Evolutionary conservation across 2,113 vertebrate species (phyloP).

Genomic region (Sebastes fasciatus): DNA sequence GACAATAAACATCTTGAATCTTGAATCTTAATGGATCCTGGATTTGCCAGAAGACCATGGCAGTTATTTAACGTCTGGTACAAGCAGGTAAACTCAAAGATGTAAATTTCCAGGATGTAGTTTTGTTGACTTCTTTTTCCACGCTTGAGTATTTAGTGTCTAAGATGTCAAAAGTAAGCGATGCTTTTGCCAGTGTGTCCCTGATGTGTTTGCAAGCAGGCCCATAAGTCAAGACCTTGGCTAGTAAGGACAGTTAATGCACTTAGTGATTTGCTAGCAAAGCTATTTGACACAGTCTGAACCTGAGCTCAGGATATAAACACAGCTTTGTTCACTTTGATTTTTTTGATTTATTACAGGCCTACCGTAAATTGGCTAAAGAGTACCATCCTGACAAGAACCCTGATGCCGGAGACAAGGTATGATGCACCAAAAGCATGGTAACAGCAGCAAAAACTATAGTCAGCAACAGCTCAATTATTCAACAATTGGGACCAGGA

Average conservation of each 20-base stretch:
- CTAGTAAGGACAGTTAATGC: constrained; percentile 10
- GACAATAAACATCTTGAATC: too few species aligned
- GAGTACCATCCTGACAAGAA: constrained; percentile 99
- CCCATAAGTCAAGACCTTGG: constrained; percentile 1
- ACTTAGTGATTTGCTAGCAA: constrained; percentile 2
- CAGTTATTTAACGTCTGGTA: not conserved
- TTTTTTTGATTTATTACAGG: constrained; percentile 81
- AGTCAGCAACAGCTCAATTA: not conserved
- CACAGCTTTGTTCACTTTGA: constrained; percentile 11
- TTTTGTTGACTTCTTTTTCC: not conserved
- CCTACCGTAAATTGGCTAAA: constrained; percentile 97
- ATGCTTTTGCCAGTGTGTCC: constrained; percentile 16
- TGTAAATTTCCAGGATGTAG: not conserved
- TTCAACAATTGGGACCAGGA: constrained; percentile 15
- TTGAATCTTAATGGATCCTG: not conserved
- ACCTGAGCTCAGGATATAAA: not conserved
- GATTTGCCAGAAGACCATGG: not conserved
- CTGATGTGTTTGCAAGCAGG: constrained; percentile 69
- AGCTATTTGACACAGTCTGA: not conserved
- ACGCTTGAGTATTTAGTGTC: not conserved
- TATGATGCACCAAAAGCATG: constrained; percentile 74
- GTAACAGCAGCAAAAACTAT: not conserved
- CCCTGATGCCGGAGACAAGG: constrained; percentile 98
- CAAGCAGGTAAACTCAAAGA: not conserved
- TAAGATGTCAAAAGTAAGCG: constrained; percentile 44